Evolutionary conservation across 1,140 invertebrate species (phyloP), one percentile per base, ranked within the genome.

Genomic region (Nylanderia fulva): DNA sequence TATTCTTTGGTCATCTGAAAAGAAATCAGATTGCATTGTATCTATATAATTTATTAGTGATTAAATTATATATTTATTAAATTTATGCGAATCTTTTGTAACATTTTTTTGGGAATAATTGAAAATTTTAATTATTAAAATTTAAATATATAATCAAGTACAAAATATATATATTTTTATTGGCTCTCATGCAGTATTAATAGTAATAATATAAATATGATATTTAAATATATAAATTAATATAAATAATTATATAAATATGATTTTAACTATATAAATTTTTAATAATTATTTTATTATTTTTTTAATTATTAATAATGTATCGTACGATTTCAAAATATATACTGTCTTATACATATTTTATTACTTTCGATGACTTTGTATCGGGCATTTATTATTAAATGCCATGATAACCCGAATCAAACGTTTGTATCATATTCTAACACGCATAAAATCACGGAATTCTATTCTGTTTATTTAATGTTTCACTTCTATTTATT

Each of bases 1-100:
- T 21, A 98, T 92, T 91, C 97, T 96, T 77, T 96, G 93, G 85
- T 98, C 97, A 93, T 98, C 97, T 97, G 89, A 91, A 33, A 93
- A 89, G 42, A 66, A 45, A 83, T 54, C 21, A 82, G 6, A 29
- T 15, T 33, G 13, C 11, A 29, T 82, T 56, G 48, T 54, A 48
- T 2, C 24, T 8, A 2, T 54, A 15, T 27, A n/a, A 5, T 21
- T n/a, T 24, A 42, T n/a, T 24, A 42, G 18, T 21, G 54, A 79
- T 39, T 18, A 18, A 68, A 48, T 48, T 42, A 18, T 45, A 33
- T 9, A 9, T 39, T 76, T 27, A 13, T 24, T 45, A 6, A 45
- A 21, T 29, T 75, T 18, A 13, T 7, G 1, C 33, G 2, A 71
- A 29, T 52, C 21, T 24, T 2, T 56, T n/a, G n/a, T 4, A 2